Conservation (phyloP, 2,888 invertebrate species). For the Gandaritis pyraliata region DNA sequence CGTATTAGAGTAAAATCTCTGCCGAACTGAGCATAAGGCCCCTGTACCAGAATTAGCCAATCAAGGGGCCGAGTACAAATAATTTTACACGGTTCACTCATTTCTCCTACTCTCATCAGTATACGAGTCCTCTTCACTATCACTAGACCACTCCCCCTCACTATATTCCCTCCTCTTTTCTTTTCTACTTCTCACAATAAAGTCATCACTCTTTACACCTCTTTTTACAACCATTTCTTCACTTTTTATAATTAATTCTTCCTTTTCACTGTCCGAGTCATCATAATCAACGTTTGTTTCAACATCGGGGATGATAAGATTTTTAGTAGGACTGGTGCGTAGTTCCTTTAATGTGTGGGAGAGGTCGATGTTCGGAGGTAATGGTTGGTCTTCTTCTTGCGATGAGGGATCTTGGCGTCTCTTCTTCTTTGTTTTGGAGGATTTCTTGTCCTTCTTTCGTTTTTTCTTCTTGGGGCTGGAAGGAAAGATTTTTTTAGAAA, state of each 20-base stretch:
- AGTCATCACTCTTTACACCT: conserved; percentile 30
- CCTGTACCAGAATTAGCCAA: too few relatives aligned
- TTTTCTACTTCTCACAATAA: conserved; percentile 38
- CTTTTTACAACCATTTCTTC: conserved; percentile 41
- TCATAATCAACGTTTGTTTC: conserved; percentile 34
- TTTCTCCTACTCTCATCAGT: conserved; percentile 26
- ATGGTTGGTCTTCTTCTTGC: conserved; percentile 48
- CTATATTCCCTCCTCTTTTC: conserved; percentile 66
- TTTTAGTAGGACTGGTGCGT: conserved; percentile 69
- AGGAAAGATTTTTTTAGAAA: background rate
- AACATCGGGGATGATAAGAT: conserved; percentile 48
- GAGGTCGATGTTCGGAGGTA: conserved; percentile 64
- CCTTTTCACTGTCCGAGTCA: conserved; percentile 18
- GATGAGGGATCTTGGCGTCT: conserved; percentile 40
- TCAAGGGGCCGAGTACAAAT: too few relatives aligned
- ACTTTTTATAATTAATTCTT: too few relatives aligned
- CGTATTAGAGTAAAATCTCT: too few relatives aligned
- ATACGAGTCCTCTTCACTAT: conserved; percentile 66
- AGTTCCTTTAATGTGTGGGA: conserved; percentile 69
- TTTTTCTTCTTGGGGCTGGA: conserved; percentile 68
- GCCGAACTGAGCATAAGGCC: too few relatives aligned
- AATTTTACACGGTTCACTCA: conserved; percentile 1
- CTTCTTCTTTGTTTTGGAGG: conserved; percentile 64
- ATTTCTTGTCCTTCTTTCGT: conserved; percentile 71
- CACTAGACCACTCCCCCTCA: conserved; percentile 80